phyloP scores from a whole-genome alignment of 92 coral and sea anemone species.

The Chrysogorgia sp. region DNA sequence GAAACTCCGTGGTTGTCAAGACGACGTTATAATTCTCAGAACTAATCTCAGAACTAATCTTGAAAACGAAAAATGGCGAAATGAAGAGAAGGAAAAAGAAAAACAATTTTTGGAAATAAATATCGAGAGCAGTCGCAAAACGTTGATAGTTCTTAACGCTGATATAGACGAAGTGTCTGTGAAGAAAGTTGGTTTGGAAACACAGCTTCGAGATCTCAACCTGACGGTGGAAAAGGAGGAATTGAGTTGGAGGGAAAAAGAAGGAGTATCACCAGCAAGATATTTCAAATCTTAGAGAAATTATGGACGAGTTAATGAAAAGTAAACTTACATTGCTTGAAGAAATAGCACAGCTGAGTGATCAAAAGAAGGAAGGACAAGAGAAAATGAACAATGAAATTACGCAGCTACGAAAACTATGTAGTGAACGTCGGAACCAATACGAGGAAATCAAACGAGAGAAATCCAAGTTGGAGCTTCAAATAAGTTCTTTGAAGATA shows the following conservation, averaged over 20 bases:
- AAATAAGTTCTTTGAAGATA: slow-evolving; percentile 23
- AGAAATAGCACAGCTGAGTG: slow-evolving; percentile 34
- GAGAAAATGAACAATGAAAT: slow-evolving; percentile 10
- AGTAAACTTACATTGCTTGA: slow-evolving; percentile 20
- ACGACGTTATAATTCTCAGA: not conserved
- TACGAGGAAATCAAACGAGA: slow-evolving; percentile 15
- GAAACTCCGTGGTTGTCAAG: not conserved
- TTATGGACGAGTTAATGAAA: slow-evolving; percentile 20
- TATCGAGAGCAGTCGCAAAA: slow-evolving; percentile 6
- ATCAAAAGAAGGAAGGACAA: slow-evolving; percentile 23
- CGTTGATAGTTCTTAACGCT: not conserved
- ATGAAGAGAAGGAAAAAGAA: not conserved
- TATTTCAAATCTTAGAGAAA: slow-evolving; percentile 17
- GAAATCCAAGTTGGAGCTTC: slow-evolving; percentile 7
- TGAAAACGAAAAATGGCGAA: not conserved
- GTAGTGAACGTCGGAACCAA: slow-evolving; percentile 2
- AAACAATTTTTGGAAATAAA: not conserved
- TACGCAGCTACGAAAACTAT: not conserved
- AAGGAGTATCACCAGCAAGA: slow-evolving; percentile 4
- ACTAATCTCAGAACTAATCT: not conserved
- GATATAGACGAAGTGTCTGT: slow-evolving; percentile 12
- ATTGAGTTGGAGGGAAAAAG: not conserved
- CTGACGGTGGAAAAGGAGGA: not conserved
- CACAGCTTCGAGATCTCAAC: slow-evolving; percentile 8
- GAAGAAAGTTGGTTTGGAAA: slow-evolving; percentile 1